Base-by-base conservation (phyloP, 1,140 invertebrate species). In the Heliothis virescens region DNA sequence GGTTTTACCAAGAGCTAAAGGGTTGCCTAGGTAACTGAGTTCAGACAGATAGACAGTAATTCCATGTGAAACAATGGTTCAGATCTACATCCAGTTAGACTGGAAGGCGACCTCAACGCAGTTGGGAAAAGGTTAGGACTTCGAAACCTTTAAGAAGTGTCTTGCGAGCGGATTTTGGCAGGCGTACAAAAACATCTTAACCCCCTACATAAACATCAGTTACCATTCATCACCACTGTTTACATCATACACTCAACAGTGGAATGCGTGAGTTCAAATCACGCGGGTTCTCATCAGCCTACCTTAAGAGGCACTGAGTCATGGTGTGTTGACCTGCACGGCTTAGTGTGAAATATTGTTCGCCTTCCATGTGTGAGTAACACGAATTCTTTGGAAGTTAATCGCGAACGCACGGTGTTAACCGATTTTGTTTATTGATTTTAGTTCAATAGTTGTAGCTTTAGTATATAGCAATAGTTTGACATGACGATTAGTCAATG, bases 291-390 rank as follows among this genome's bases (percentile, higher is more conserved):
- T 63, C 73, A 63, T 76, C 73, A 63, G 34, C 16, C 81, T 34
- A 84, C 83, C 83, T 84, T 74, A 67, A 69, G 63, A 67, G 57
- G 18, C 12, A 57, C 41, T 85, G 83, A 85, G 57, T 85, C 83
- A 85, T 65, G 52, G 81, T 72, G 34, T 85, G 81, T 85, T 85
- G 83, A 85, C 83, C 83, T 71, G 72, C 4, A 10, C 52, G 67
- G 48, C 48, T 52, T 71, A 71, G 48, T 71, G 67, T 71, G 67
- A 71, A 52, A 71, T 71, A 71, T 52, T 71, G 48, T 50, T 26
- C 52, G 48, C 67, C 50, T 69, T 69, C 48, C n/a, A 53, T 71
- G 67, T 71, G 67, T 71, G 67, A 71, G 67, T 71, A 48, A 67
- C 63, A 52, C 48, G 67, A 71, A 71, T 71, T 71, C 47, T 71